Conservation (phyloP, 2,113 vertebrate genomes). For the Peromyscus maniculatus region DNA sequence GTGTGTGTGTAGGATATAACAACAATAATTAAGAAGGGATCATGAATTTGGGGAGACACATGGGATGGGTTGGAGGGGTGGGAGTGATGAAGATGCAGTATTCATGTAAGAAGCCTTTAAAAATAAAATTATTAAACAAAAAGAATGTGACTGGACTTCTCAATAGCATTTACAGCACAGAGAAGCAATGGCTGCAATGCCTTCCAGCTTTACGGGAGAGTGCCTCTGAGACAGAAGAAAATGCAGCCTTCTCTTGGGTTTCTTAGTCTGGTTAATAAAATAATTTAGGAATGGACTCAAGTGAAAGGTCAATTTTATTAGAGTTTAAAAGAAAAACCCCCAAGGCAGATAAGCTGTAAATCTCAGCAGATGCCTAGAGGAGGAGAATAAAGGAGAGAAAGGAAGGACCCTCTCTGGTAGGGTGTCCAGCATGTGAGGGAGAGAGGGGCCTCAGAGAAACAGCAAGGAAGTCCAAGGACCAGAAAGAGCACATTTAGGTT, state of each 20-base stretch:
- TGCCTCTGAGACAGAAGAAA: neutral
- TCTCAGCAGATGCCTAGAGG: neutral
- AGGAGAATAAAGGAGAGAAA: neutral
- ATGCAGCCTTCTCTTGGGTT: neutral
- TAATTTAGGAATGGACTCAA: neutral
- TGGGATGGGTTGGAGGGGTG: neutral
- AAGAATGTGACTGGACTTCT: neutral
- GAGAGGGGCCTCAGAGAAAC: neutral
- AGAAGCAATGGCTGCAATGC: neutral
- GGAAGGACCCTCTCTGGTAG: neutral
- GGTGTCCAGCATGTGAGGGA: too few species aligned
- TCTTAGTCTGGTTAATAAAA: neutral
- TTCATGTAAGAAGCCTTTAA: neutral
- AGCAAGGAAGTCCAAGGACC: neutral
- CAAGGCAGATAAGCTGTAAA: neutral
- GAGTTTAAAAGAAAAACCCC: neutral
- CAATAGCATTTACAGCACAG: neutral
- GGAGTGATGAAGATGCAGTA: neutral
- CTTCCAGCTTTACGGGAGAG: conserved; percentile 17
- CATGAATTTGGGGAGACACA: neutral
- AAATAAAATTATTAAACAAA: neutral
- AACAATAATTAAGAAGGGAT: neutral
- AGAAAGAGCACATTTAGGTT: neutral
- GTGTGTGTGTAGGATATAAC: neutral
- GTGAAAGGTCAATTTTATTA: neutral